A percentile compares a stretch with the other conserved stretches of the same genome.
Evolutionary conservation across 2,888 invertebrate species (phyloP).

Genomic region (Drosophila fulvimacula): DNA sequence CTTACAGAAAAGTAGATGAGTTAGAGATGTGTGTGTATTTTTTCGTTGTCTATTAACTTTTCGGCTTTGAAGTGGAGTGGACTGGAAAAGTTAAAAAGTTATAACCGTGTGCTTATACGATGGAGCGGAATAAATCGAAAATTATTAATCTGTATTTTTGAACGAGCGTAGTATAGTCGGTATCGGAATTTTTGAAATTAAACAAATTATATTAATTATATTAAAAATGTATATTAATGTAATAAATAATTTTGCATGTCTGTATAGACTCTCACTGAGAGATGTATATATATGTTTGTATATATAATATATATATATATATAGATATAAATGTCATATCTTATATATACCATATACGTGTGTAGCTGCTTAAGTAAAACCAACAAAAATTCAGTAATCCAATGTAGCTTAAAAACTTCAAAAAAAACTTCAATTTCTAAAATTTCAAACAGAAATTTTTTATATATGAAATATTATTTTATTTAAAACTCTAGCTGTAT

Average conservation of each 20-base stretch:
- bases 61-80: too few species aligned
- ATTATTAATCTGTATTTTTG: too few species aligned
- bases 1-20: too few species aligned
- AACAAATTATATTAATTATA: too few species aligned
- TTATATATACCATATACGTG: background rate
- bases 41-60: too few species aligned
- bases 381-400: conserved; percentile 28
- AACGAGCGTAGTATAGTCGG: background rate
- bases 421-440: background rate
- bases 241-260: background rate
- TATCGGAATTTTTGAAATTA: too few species aligned
- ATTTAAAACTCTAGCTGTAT: background rate
- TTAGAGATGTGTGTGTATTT: too few species aligned
- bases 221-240: background rate
- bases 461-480: background rate
- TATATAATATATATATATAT: background rate
- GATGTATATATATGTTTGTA: background rate
- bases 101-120: too few species aligned
- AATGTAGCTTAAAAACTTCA: background rate
- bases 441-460: background rate
- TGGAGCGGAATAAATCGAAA: too few species aligned
- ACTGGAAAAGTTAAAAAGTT: too few species aligned
- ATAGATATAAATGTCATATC: background rate
- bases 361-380: conserved; percentile 12
- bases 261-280: background rate